Base-by-base conservation (phyloP, 2,797 vertebrate genomes). In the Tokudaia muenninki region DNA sequence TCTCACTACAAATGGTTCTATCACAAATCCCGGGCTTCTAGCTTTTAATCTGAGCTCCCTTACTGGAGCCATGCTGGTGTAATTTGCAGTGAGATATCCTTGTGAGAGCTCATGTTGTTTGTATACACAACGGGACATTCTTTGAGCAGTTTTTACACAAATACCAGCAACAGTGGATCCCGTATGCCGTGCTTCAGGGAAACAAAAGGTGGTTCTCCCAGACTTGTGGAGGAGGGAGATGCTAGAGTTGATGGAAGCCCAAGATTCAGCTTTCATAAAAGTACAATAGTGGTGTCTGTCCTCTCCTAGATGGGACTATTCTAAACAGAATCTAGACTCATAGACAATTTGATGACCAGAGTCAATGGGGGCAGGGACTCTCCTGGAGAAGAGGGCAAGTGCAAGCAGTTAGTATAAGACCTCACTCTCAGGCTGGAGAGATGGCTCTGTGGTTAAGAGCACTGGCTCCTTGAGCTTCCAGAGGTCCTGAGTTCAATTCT, bases 21-120 rank as follows among this genome's bases (percentile, higher is more conserved):
- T 61, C 16, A 84, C 84, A 96, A 88, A 78, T 79, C 41, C 87
- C 59, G 72, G 41, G 37, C 77, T 70, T 94, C 41, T 63, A 86
- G 7, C 52, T 86, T 88, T 96, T 80, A 37, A 70, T 86, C 92
- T 55, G 57, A 44, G n/a, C 80, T 72, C 93, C n/a, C 44, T 63
- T 61, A 59, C 55, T 41, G 50, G 47, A 55, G 26, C 31, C 50
- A 34, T 31, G 34, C 17, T 55, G 44, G 24, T 65, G 37, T 22
- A 47, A 41, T 75, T 37, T 80, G 34, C 55, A 80, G 74, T 52
- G 81, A 96, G 92, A 93, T 75, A 94, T 70, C 24, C 37, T 55
- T 77, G 31, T 55, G 52, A 14, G 78, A 90, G 52, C 4, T 26
- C 65, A 10, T 10, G 67, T 24, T 82, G 86, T 67, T 79, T 26